phyloP scores from a whole-genome alignment of 2,797 vertebrate species.

The Momotus momota region DNA sequence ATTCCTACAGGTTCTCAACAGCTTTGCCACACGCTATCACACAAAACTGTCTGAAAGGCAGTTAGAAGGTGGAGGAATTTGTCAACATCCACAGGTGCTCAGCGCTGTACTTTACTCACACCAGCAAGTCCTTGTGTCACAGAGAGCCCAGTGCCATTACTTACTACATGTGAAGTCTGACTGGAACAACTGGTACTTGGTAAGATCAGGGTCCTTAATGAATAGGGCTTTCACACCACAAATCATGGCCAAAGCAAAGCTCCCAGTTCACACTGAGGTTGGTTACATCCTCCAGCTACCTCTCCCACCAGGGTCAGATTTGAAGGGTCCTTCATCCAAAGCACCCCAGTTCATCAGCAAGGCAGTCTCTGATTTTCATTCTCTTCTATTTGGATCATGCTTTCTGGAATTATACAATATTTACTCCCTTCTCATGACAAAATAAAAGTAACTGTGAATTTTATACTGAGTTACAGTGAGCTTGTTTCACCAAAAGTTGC shows the following conservation, averaged over 20 bases:
- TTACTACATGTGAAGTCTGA: not conserved
- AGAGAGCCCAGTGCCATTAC: not conserved
- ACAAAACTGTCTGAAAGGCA: not conserved
- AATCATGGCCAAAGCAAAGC: not conserved
- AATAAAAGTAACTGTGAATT: not conserved
- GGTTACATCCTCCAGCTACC: not conserved
- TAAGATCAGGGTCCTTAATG: rapidly evolving
- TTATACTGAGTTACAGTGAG: not conserved
- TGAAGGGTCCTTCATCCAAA: not conserved
- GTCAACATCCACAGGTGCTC: not conserved
- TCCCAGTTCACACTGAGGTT: not conserved
- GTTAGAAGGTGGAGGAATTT: not conserved
- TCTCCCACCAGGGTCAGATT: not conserved
- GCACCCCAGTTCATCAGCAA: not conserved
- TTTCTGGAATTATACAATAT: not conserved
- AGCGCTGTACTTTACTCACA: not conserved
- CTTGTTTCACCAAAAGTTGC: not conserved
- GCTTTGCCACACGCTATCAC: not conserved
- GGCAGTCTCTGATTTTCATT: not conserved
- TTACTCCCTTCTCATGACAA: not conserved
- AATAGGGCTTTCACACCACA: not conserved
- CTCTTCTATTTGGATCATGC: not conserved
- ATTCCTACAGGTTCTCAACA: not conserved
- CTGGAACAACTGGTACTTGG: not conserved
- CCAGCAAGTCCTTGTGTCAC: not conserved